phyloP scores from a whole-genome alignment of 2,888 invertebrate genomes.

The Epicampocera succincta region DNA sequence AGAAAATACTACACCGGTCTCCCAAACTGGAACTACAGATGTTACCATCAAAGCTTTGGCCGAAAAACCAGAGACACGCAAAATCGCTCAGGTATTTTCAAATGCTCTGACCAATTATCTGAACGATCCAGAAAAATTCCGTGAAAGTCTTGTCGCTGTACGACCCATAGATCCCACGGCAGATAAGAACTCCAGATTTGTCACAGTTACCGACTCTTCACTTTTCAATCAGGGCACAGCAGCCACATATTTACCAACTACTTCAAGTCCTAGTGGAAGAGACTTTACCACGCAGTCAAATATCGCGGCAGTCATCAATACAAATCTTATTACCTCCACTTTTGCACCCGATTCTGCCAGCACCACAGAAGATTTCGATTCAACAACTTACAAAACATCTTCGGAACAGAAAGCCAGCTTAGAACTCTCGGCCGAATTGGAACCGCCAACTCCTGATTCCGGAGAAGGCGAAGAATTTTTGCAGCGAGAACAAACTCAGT shows the following conservation, averaged over 20 bases:
- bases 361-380: conserved; percentile 79
- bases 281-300: conserved; percentile 85
- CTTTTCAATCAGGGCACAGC: conserved; percentile 76
- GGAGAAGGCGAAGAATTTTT: conserved; percentile 85
- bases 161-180: conserved; percentile 89
- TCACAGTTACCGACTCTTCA: conserved; percentile 74
- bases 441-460: conserved; percentile 81
- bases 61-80: conserved; percentile 86
- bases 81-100: conserved; percentile 92
- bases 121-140: conserved; percentile 91
- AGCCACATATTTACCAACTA: conserved; percentile 78
- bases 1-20: conserved; percentile 70
- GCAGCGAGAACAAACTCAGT: conserved; percentile 87
- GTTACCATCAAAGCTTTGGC: conserved; percentile 83
- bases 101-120: conserved; percentile 91
- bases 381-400: conserved; percentile 82
- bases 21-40: conserved; percentile 84
- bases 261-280: conserved; percentile 73
- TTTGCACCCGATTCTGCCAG: conserved; percentile 72
- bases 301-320: conserved; percentile 82
- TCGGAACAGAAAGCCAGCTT: conserved; percentile 69
- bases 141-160: conserved; percentile 88
- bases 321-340: conserved; percentile 76
- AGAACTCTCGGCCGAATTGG: conserved; percentile 80
- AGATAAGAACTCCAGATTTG: conserved; percentile 77